A percentile compares a stretch with the other conserved stretches of the same genome.
Conservation (phyloP, 2,888 invertebrate species). For the Agrochola lychnidis region DNA sequence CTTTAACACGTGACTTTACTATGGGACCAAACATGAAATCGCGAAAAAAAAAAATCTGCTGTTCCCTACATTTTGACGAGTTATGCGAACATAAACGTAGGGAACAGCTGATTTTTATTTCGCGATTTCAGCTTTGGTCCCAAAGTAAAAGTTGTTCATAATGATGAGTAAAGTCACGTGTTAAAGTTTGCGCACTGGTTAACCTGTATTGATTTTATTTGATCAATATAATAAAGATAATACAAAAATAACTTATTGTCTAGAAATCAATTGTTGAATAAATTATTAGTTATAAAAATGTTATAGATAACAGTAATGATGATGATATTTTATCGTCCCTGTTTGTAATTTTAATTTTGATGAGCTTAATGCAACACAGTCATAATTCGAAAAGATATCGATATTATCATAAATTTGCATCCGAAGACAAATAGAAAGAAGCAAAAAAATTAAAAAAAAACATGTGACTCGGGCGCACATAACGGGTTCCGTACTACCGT, state of each 20-base stretch:
- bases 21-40: no score
- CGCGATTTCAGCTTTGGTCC: no score
- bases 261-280: conserved; percentile 16
- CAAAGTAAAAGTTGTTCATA: no score
- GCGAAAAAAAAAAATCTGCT: no score
- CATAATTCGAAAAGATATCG: not conserved
- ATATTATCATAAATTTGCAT: not conserved
- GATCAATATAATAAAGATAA: not conserved
- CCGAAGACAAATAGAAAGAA: not conserved
- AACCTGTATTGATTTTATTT: not conserved
- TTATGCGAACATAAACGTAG: no score
- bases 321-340: not conserved
- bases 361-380: not conserved
- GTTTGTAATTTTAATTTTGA: conserved; percentile 15
- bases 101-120: no score
- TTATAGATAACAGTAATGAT: not conserved
- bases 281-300: conserved; percentile 22
- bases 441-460: not conserved
- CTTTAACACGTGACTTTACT: no score
- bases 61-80: no score
- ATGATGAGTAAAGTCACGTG: no score
- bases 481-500: not conserved
- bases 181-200: no score
- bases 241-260: not conserved
- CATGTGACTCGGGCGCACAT: no score